Evolutionary conservation across 2,797 vertebrate species (phyloP), one percentile per base, ranked within the genome.

Genomic region (Austrolebias charrua): DNA sequence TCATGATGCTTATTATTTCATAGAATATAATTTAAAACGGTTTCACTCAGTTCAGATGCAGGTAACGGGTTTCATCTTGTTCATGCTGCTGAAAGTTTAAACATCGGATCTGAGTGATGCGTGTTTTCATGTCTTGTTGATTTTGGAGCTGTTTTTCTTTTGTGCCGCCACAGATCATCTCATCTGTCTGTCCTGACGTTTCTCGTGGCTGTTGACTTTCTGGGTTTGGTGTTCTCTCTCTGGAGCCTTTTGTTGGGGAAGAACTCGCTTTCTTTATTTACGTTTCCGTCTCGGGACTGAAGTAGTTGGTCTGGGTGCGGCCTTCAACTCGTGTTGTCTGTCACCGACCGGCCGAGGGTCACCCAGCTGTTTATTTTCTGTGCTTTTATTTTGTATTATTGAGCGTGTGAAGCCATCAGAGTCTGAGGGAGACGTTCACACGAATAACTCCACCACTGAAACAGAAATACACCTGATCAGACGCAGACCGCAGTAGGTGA

Each of bases 121-220:
- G 18, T 35, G 1, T 56, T 33, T 50, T 9, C 3, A 24, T 13
- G 9, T 60, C 63, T 47, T 44, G 51, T 48, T 24, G 16, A 8
- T 60, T 45, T 69, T 35, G n/a, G 8, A 10, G 8, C 50, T 50
- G 66, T 35, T 6, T 69, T 75, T 5, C 69, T 75, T 55, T 53
- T 40, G 28, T 50, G 4, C 10, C 18, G 12, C 77, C 56, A 6
- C 55, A 31, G 33, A 58, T 61, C 49, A 69, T 43, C 9, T n/a
- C 50, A 24, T 43, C 66, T 2, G 19, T 80, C 55, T 72, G 38
- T 72, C 64, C 56, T 78, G 68, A 52, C 59, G 44, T 65, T 10
- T 5, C 50, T 29, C 64, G 35, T 79, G 58, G 59, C n/a, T 73
- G 80, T 90, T 86, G 72, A 68, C 71, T 75, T 84, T 82, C 38